Evolutionary conservation across 2,888 invertebrate species (phyloP), one percentile per base, ranked within the genome.

Genomic region (Caenorhabditis sp.): DNA sequence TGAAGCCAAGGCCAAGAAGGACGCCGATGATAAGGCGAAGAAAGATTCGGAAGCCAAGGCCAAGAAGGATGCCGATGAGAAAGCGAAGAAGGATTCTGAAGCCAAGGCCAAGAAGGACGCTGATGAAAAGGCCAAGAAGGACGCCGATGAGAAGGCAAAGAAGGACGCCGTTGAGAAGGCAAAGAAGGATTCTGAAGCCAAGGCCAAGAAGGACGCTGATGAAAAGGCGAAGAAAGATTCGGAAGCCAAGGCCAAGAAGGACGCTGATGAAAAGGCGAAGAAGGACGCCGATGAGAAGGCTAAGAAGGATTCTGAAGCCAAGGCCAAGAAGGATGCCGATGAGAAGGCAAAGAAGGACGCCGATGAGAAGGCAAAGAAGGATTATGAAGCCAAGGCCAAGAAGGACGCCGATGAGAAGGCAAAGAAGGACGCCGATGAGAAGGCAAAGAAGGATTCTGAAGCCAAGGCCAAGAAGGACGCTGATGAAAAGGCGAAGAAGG

Each of bases 301-400:
- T 10, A 31, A 31, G 31, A 31, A 31, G 31, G 63, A 63, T 58
- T 54, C 68, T 26, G 31, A 31, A 31, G 31, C 10, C 10, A 57
- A 66, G 17, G 62, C 36, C 12, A 63, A 63, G 50, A 20, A 69
- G 20, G 59, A 52, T 43, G 59, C 31, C 10, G 31, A 31, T 31
- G 31, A 31, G 31, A 31, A 61, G 38, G 64, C 50, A 23, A 67
- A 74, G 75, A 72, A 67, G 60, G 58, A 20, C 31, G 36, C 50
- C 2, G 68, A 26, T 14, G 63, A 73, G 57, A n/a, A n/a, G n/a
- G n/a, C 58, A n/a, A 60, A 63, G 38, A 23, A 27, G n/a, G 50
- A 70, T 12, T 14, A 43, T 26, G 65, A 56, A 3, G 60, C 38
- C n/a, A 52, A 68, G 26, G 56, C 59, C 31, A 63, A 68, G 66